Percentiles rank a stretch among this genome's conserved stretches.
phyloP scores from a whole-genome alignment of 2,888 invertebrate species.

The Platycheirus rosarum region DNA sequence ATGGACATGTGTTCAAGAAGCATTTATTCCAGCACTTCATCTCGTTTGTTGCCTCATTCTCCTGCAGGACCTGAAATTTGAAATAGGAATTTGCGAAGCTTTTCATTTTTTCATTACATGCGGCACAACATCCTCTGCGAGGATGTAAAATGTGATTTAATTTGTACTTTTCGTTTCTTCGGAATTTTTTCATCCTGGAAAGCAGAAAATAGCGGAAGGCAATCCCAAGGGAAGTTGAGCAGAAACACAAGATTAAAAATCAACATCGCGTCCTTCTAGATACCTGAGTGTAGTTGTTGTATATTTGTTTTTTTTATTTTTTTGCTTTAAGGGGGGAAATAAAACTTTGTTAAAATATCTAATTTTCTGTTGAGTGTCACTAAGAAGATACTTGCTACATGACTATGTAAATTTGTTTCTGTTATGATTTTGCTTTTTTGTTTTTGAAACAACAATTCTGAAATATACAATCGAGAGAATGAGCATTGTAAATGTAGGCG shows the following conservation, averaged over 20 bases:
- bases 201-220: slow-evolving; percentile 22
- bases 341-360: slow-evolving; percentile 68
- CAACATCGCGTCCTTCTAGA: slow-evolving; percentile 33
- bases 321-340: slow-evolving; percentile 46
- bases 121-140: slow-evolving; percentile 64
- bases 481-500: neutral
- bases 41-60: slow-evolving; percentile 8
- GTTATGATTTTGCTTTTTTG: too few relatives aligned
- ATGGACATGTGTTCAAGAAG: slow-evolving; percentile 59
- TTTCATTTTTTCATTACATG: slow-evolving; percentile 61
- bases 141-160: slow-evolving; percentile 71
- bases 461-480: neutral
- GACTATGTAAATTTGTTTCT: slow-evolving; percentile 51
- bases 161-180: slow-evolving; percentile 46
- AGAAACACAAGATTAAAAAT: slow-evolving; percentile 53
- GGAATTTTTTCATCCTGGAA: slow-evolving; percentile 17
- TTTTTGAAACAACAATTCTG: neutral
- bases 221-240: slow-evolving; percentile 35
- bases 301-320: slow-evolving; percentile 8
- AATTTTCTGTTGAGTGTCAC: slow-evolving; percentile 66
- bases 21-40: slow-evolving; percentile 51
- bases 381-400: slow-evolving; percentile 54
- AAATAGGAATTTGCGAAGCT: slow-evolving; percentile 27
- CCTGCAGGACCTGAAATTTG: slow-evolving; percentile 11
- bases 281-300: slow-evolving; percentile 46